These are phyloP conservation scores for Aspidapion aeneum DNA, from an alignment of 2,888 invertebrate genomes.

Conservation along the genomic window DNA sequence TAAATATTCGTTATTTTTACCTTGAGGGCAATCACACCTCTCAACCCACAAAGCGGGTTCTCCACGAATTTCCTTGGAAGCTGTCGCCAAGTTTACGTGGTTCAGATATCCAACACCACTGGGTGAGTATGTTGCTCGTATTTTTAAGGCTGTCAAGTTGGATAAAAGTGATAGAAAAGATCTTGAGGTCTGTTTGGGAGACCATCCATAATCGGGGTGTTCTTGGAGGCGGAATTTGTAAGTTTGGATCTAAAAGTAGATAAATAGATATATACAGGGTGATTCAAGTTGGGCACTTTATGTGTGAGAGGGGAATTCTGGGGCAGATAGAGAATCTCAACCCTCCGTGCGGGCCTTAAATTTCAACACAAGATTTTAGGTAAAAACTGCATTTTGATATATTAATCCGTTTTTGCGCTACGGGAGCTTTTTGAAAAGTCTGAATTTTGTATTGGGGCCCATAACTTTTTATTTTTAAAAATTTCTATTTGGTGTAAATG, in stretches of 20 bases:
- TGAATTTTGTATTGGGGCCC: no score
- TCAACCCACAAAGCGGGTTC: conserved; percentile 89
- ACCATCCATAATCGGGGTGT: conserved; percentile 90
- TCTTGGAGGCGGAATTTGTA: conserved; percentile 90
- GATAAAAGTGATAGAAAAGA: conserved; percentile 91
- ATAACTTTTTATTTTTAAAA: no score
- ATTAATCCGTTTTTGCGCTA: no score
- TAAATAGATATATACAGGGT: neutral
- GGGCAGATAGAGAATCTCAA: no score
- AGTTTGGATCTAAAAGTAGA: conserved; percentile 58
- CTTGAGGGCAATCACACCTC: conserved; percentile 84
- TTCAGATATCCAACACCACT: conserved; percentile 86
- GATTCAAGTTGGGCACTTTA: no score
- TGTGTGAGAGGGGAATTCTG: no score
- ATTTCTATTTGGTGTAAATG: no score
- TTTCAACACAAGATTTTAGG: no score
- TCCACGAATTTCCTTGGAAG: conserved; percentile 75
- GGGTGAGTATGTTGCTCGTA: conserved; percentile 85
- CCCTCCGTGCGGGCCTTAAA: no score
- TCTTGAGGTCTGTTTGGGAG: conserved; percentile 80
- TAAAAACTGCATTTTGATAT: no score
- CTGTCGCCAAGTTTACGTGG: conserved; percentile 85
- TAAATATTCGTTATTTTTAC: no score
- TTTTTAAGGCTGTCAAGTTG: conserved; percentile 91
- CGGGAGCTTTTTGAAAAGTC: no score